These are phyloP conservation scores for Microctenopoma lineatum DNA, from an alignment of 2,797 vertebrate species.

Conservation along the genomic window DNA sequence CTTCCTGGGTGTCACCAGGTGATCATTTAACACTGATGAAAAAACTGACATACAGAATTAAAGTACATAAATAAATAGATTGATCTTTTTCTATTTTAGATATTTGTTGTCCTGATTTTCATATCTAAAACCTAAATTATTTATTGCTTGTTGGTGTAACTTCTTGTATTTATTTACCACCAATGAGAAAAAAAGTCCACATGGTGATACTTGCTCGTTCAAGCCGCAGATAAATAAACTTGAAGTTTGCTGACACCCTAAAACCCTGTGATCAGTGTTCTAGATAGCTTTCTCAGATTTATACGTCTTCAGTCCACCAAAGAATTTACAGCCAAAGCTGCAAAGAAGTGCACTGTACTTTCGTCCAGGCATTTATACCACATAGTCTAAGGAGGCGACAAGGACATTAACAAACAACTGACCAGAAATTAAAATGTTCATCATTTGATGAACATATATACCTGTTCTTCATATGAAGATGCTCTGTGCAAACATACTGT, in stretches of 20 bases:
- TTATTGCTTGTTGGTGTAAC: slow-evolving; percentile 1
- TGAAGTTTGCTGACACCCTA: slow-evolving; percentile 72
- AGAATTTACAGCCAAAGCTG: slow-evolving; percentile 62
- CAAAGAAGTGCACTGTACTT: slow-evolving; percentile 38
- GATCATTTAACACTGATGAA: no score
- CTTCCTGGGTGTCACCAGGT: no score
- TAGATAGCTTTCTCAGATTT: slow-evolving; percentile 64
- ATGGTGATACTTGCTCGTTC: slow-evolving; percentile 56
- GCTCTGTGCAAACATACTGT: slow-evolving; percentile 33
- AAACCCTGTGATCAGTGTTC: slow-evolving; percentile 62
- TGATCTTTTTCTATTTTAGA: no score
- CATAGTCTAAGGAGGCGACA: slow-evolving; percentile 1
- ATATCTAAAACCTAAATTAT: no score
- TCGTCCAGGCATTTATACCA: slow-evolving; percentile 23
- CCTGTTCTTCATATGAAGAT: slow-evolving; percentile 13
- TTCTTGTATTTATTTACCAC: slow-evolving; percentile 32
- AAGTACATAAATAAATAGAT: no score
- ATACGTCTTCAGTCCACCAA: slow-evolving; percentile 40
- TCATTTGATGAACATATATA: slow-evolving; percentile 20
- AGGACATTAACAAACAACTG: slow-evolving; percentile 30
- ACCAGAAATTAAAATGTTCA: slow-evolving; percentile 28
- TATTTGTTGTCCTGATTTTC: no score
- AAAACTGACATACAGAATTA: no score
- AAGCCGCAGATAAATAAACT: slow-evolving; percentile 70
- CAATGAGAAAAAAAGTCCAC: slow-evolving; percentile 42